Conservation (phyloP, 2,797 vertebrate genomes). For the Peromyscus nudipes region DNA sequence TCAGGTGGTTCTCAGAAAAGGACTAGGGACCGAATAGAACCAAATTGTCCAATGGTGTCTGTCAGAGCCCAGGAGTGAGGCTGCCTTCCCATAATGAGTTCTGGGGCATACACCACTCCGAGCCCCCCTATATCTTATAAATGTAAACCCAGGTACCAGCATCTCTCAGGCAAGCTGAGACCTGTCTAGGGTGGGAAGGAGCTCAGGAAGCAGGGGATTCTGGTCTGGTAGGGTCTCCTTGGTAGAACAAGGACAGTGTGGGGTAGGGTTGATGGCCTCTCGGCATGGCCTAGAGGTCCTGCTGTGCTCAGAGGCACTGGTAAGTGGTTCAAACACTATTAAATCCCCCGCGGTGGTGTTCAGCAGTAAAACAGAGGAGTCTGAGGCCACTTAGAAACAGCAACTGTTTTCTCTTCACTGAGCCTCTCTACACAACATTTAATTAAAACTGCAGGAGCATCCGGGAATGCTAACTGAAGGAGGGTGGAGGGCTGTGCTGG, state of each 20-base stretch:
- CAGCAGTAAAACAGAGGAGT: constrained; percentile 69
- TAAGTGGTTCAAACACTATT: constrained; percentile 19
- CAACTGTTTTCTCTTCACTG: constrained; percentile 64
- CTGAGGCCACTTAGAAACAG: constrained; percentile 74
- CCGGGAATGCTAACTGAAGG: fast-evolving
- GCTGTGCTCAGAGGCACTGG: background rate
- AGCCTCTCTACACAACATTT: constrained; percentile 20
- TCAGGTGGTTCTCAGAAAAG: background rate
- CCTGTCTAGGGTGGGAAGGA: background rate
- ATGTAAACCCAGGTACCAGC: fast-evolving
- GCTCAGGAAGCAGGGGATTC: background rate
- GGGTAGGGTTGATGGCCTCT: fast-evolving
- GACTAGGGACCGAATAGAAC: background rate
- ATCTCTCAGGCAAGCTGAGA: background rate
- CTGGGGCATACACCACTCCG: no score
- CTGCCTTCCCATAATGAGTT: background rate
- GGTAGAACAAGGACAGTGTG: fast-evolving
- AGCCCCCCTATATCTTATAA: background rate
- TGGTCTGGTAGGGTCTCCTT: background rate
- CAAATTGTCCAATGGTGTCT: background rate
- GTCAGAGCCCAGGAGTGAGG: background rate
- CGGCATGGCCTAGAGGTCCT: background rate
- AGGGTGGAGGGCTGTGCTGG: background rate
- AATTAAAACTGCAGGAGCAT: constrained; percentile 72
- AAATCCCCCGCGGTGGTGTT: constrained; percentile 44